Conservation (phyloP, 2,888 invertebrate genomes). For the Sisyra nigra region DNA sequence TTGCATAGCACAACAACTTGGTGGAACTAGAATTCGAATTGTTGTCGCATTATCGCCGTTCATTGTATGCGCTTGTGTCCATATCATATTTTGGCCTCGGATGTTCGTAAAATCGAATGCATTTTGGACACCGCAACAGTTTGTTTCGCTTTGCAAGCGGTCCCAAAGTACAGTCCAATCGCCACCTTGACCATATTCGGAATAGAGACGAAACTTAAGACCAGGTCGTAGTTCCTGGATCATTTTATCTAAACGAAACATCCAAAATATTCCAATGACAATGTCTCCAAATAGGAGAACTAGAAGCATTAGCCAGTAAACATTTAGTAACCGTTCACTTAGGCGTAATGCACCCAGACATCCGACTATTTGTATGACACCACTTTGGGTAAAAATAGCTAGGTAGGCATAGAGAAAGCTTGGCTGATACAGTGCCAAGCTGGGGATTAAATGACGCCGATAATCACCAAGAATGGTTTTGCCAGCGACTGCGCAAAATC, state of each 20-base stretch:
- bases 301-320: slow-evolving; percentile 67
- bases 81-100: slow-evolving; percentile 9
- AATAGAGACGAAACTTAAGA: slow-evolving; percentile 35
- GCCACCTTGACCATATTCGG: slow-evolving; percentile 54
- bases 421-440: slow-evolving; percentile 60
- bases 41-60: slow-evolving; percentile 17
- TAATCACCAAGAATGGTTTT: slow-evolving; percentile 54
- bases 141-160: slow-evolving; percentile 52
- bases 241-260: slow-evolving; percentile 60
- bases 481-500: slow-evolving; percentile 57
- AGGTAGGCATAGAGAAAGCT: slow-evolving; percentile 73
- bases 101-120: slow-evolving; percentile 15
- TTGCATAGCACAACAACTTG: slow-evolving; percentile 19
- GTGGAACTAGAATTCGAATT: slow-evolving; percentile 17
- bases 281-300: slow-evolving; percentile 70
- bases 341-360: slow-evolving; percentile 68
- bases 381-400: slow-evolving; percentile 56
- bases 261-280: slow-evolving; percentile 72
- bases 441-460: slow-evolving; percentile 53
- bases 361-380: slow-evolving; percentile 53
- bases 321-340: slow-evolving; percentile 64
- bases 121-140: slow-evolving; percentile 57
- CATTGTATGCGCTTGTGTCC: slow-evolving; percentile 20
- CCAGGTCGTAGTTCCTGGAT: slow-evolving; percentile 56
- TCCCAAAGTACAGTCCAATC: slow-evolving; percentile 67